These are phyloP conservation scores for Erebia epiphron DNA, from an alignment of 2,888 invertebrate species.

Conservation along the genomic window DNA sequence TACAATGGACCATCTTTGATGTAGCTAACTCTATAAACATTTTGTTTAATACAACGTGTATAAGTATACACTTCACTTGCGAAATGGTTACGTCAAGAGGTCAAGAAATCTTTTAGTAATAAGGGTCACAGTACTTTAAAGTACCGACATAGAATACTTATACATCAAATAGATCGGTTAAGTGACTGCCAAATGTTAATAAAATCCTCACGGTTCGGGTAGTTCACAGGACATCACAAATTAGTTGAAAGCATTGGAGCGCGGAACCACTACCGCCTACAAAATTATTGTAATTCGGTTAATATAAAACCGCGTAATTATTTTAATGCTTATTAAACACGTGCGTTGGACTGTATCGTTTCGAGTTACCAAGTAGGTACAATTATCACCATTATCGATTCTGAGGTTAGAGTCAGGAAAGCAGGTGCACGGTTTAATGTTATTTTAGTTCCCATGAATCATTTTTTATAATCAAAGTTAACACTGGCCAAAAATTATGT, in stretches of 20 bases:
- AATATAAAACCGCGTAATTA: constrained; percentile 78
- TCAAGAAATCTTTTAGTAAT: too few species aligned
- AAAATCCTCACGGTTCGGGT: constrained; percentile 25
- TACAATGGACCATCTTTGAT: too few species aligned
- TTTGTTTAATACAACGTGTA: too few species aligned
- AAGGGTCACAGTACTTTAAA: too few species aligned
- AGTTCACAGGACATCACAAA: constrained; percentile 75
- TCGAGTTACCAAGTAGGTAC: constrained; percentile 58
- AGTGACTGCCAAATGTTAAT: constrained; percentile 5
- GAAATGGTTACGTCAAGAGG: too few species aligned
- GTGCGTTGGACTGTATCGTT: constrained; percentile 68
- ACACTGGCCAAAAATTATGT: neutral
- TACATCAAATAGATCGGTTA: too few species aligned
- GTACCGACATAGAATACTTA: neutral
- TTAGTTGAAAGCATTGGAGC: constrained; percentile 70
- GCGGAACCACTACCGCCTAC: constrained; percentile 63
- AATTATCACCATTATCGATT: constrained; percentile 79
- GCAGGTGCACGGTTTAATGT: constrained; percentile 58
- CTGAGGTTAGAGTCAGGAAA: constrained; percentile 62
- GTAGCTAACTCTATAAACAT: too few species aligned
- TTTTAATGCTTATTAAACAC: constrained; percentile 79
- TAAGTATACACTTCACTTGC: too few species aligned
- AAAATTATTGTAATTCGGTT: constrained; percentile 77
- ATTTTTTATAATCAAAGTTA: constrained; percentile 1
- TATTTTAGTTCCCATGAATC: constrained; percentile 49